Base-by-base conservation (phyloP, 1,140 invertebrate species). In the Brachystomella parvula region DNA sequence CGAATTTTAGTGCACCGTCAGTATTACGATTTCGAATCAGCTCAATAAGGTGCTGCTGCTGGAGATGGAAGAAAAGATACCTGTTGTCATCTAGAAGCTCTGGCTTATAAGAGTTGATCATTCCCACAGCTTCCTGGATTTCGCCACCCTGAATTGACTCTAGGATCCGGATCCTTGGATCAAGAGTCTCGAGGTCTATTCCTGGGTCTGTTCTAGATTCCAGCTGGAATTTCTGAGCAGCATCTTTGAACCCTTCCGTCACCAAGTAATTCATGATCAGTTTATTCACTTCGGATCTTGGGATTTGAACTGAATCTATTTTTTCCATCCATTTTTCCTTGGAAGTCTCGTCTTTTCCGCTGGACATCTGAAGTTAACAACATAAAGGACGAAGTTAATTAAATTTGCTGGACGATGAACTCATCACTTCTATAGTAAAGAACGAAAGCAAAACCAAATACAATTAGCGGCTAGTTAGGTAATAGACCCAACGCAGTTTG, bases 251-350 rank as follows among this genome's bases (percentile, higher is more conserved):
- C 71, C 79, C 82, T 93, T 92, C 93, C 81, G 92, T 96, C 1
- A 97, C 92, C 71, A 98, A 82, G 80, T 98, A 98, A 79, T 98
- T 96, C 95, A 98, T 98, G 64, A 98, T 94, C 44, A 98, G 82
- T 77, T 92, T 90, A 77, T 98, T 97, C 89, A 97, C 95, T 73
- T 94, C 90, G 49, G 87, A 84, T 71, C 94, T 82, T 56, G 91
- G 90, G 70, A 95, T 87, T 69, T 92, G 89, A 57, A 90, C 83
- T 66, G 84, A 84, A 75, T 92, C 89, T 19, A 90, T 77, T 70
- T 83, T 80, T 61, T 82, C 80, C 73, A 86, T 76, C 88, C 89
- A 91, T 70, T 89, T 85, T 65, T 85, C 81, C 74, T 79, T 79
- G 29, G 63, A 58, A 3, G 59, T 61, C 29, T 63, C 65, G 47